These are phyloP conservation scores for Notothenia coriiceps DNA, from an alignment of 2,113 vertebrate species.

Conservation along the genomic window DNA sequence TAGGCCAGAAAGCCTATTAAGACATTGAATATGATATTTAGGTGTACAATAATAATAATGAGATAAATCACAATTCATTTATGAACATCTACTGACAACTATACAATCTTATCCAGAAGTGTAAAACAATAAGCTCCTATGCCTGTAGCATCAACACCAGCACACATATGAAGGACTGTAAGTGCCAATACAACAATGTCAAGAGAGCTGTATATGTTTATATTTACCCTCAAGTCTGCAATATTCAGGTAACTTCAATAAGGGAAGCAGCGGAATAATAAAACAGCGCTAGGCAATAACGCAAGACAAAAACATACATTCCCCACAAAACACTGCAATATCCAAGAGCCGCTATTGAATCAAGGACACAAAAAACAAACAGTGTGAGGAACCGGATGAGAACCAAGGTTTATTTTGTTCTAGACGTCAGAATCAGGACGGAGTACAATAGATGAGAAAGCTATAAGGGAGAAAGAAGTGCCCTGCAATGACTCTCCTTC, in stretches of 20 bases:
- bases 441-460: slow-evolving; percentile 5
- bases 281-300: slow-evolving; percentile 10
- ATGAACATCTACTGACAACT: neutral
- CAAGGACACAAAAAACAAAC: neutral
- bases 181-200: neutral
- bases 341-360: slow-evolving; percentile 10
- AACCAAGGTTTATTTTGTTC: neutral
- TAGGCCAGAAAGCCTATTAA: neutral
- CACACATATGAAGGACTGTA: neutral
- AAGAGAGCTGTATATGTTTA: no score
- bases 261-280: slow-evolving; percentile 1
- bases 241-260: slow-evolving; percentile 19
- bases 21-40: neutral
- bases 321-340: neutral
- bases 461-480: neutral
- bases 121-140: neutral
- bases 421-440: neutral
- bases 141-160: neutral
- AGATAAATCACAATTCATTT: neutral
- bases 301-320: slow-evolving; percentile 8
- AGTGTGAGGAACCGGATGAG: neutral
- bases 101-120: neutral
- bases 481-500: neutral
- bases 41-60: neutral
- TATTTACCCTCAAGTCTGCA: neutral